These are phyloP conservation scores for Halyomorpha halys DNA, from an alignment of 1,140 invertebrate species.

Conservation along the genomic window DNA sequence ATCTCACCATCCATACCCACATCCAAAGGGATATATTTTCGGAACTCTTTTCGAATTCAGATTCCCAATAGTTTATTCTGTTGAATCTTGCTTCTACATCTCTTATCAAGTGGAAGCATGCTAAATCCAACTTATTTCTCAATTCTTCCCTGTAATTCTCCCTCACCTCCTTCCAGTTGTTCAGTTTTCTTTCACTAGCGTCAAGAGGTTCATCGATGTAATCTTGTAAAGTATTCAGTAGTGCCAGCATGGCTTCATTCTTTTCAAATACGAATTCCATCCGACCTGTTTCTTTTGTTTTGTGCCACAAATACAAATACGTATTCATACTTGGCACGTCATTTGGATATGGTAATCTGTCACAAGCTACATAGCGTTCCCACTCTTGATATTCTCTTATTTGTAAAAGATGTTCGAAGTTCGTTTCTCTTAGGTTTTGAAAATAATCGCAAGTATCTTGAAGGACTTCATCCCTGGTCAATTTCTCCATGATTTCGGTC, in stretches of 20 bases:
- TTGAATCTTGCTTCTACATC: conserved; percentile 42
- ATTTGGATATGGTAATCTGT: conserved; percentile 49
- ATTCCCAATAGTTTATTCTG: conserved; percentile 40
- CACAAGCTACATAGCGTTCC: conserved; percentile 49
- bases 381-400: conserved; percentile 38
- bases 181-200: conserved; percentile 31
- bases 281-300: conserved; percentile 38
- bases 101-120: conserved; percentile 42
- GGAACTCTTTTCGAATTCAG: conserved; percentile 39
- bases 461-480: conserved; percentile 21
- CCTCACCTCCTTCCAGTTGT: conserved; percentile 40
- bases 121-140: conserved; percentile 39
- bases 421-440: conserved; percentile 16
- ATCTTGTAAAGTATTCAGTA: conserved; percentile 40
- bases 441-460: conserved; percentile 20
- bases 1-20: conserved; percentile 42
- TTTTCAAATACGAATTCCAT: conserved; percentile 36
- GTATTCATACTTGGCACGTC: conserved; percentile 46
- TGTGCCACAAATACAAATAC: conserved; percentile 49
- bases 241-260: conserved; percentile 35
- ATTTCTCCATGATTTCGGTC: conserved; percentile 22
- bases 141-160: conserved; percentile 36
- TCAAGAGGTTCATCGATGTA: conserved; percentile 35
- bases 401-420: conserved; percentile 24
- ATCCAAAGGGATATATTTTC: conserved; percentile 40